These are phyloP conservation scores for Lasioglossum zephyrum DNA, from an alignment of 2,888 invertebrate genomes.

Conservation along the genomic window DNA sequence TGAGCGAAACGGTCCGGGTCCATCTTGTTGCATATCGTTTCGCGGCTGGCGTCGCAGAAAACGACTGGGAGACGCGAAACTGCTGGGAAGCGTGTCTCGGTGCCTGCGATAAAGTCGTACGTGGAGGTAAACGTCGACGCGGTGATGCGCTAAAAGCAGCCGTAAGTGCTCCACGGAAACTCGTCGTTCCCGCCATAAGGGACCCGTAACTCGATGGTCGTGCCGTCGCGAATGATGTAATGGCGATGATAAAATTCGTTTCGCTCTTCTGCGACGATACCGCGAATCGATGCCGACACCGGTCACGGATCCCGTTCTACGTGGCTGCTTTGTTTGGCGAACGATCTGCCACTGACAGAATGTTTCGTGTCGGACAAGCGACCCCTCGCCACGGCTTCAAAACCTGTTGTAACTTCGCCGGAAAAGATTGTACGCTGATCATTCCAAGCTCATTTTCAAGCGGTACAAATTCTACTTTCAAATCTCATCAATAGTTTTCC, in stretches of 20 bases:
- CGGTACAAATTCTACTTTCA: not conserved
- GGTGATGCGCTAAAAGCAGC: conserved; percentile 48
- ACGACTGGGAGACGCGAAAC: conserved; percentile 23
- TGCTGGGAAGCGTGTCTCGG: conserved; percentile 48
- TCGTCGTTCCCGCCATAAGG: conserved; percentile 40
- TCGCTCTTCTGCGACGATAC: conserved; percentile 20
- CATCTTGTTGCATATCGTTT: not conserved
- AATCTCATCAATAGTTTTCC: not conserved
- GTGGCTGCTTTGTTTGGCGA: not conserved
- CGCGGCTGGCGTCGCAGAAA: not conserved
- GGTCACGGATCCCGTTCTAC: conserved; percentile 40
- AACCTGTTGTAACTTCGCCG: not conserved
- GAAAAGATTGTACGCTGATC: not conserved
- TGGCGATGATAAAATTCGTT: conserved; percentile 47
- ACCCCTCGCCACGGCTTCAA: not conserved
- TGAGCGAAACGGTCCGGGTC: not conserved
- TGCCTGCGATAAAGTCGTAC: conserved; percentile 59
- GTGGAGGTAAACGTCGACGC: conserved; percentile 50
- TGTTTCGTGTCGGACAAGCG: not conserved
- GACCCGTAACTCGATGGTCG: conserved; percentile 36
- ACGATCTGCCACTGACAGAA: not conserved
- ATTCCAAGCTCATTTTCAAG: not conserved
- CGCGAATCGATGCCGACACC: conserved; percentile 11
- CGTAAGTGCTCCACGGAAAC: conserved; percentile 51
- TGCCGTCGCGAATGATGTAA: conserved; percentile 50